Conservation (phyloP, 1,140 invertebrate species). For the Chironomus tepperi region DNA sequence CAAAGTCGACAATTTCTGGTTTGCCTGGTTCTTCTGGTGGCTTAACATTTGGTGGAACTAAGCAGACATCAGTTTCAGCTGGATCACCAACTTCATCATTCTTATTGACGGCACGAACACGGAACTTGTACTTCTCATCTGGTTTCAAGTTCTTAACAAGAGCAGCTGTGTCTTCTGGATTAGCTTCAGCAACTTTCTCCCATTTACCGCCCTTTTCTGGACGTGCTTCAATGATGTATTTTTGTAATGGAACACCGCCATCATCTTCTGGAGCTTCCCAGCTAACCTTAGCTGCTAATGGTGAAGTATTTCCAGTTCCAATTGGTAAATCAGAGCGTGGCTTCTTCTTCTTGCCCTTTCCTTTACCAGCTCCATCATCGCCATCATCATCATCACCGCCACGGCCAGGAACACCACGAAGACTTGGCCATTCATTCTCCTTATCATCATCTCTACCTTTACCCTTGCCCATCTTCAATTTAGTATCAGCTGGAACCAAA, state of each 20-base stretch:
- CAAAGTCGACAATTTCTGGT: conserved; percentile 87
- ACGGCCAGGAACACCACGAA: conserved; percentile 5
- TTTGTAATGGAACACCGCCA: conserved; percentile 89
- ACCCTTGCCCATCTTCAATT: conserved; percentile 35
- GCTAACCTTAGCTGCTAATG: conserved; percentile 65
- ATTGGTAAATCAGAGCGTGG: conserved; percentile 13
- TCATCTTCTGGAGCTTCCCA: conserved; percentile 98
- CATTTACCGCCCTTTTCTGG: conserved; percentile 89
- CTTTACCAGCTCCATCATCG: conserved; percentile 3
- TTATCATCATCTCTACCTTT: conserved; percentile 34
- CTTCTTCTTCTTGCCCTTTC: conserved; percentile 18
- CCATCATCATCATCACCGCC: not conserved
- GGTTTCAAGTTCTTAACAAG: conserved; percentile 86
- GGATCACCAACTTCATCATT: conserved; percentile 92
- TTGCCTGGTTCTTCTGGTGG: conserved; percentile 78
- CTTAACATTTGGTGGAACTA: conserved; percentile 41
- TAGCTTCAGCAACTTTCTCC: conserved; percentile 79
- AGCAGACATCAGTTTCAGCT: conserved; percentile 75
- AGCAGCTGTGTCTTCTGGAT: conserved; percentile 68
- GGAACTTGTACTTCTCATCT: conserved; percentile 92
- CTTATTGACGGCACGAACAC: conserved; percentile 95
- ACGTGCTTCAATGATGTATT: conserved; percentile 94
- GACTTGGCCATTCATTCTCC: conserved; percentile 18
- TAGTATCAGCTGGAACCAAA: conserved; percentile 65
- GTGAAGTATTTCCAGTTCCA: conserved; percentile 42